A percentile compares a stretch with the other conserved stretches of the same genome.
These are phyloP conservation scores for Hymenopus coronatus DNA, from an alignment of 2,888 invertebrate species.

Conservation along the genomic window DNA sequence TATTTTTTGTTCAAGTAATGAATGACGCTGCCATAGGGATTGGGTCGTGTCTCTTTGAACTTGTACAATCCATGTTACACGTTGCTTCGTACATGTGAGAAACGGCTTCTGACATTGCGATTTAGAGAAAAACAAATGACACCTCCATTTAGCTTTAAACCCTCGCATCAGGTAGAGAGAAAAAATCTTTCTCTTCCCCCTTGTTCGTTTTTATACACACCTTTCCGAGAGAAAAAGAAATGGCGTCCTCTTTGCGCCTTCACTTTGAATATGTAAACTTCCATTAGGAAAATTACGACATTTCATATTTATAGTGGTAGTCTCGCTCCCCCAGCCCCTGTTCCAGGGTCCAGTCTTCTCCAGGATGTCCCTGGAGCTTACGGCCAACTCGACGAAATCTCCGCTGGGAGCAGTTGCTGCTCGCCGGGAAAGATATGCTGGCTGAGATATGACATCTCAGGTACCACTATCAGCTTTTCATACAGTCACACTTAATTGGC, in stretches of 20 bases:
- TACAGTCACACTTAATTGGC: too few species aligned
- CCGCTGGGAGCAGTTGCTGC: conserved; percentile 15
- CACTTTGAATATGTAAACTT: conserved; percentile 27
- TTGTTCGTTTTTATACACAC: conserved; percentile 5
- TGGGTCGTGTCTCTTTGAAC: neutral
- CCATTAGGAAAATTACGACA: conserved; percentile 32
- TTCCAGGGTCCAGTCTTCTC: conserved; percentile 1
- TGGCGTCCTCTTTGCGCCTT: neutral
- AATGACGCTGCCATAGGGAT: neutral
- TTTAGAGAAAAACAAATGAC: conserved; percentile 5
- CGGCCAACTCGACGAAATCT: conserved; percentile 25
- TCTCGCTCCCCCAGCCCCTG: neutral
- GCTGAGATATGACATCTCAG: neutral
- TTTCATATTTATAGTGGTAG: conserved; percentile 29
- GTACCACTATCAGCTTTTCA: neutral
- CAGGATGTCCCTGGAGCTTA: neutral
- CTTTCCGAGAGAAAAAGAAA: conserved; percentile 1
- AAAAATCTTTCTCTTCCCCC: conserved; percentile 7
- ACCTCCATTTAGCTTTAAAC: conserved; percentile 15
- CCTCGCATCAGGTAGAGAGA: neutral
- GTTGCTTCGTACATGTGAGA: neutral
- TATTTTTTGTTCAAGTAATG: neutral
- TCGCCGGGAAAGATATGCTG: neutral
- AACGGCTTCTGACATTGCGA: neutral
- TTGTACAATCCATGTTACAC: neutral